Base-by-base conservation (phyloP, 2,888 invertebrate species). In the Nomada ferruginata region DNA sequence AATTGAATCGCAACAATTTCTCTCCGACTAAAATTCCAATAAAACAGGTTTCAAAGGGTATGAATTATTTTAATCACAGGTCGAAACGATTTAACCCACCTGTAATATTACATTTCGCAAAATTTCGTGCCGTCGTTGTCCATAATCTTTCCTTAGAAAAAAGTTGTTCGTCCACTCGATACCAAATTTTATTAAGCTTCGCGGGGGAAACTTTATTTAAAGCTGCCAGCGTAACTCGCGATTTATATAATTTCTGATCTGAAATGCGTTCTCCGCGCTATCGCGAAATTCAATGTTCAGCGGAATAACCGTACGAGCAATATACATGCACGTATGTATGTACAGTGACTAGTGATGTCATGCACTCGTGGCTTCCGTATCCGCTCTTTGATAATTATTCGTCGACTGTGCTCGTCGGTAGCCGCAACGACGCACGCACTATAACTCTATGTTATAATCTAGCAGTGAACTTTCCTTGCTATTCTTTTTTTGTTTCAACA, bases 361-460 rank as follows among this genome's bases (percentile, higher is more conserved):
- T 77, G 82, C 79, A 70, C 69, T 79, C 85, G 79, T 80, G 79
- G 72, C 83, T 87, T 87, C 87, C 86, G 87, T 85, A 86, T 87
- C 87, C 87, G 86, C 79, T 79, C 70, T 76, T 77, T 82, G 83
- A 85, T 84, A 84, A 84, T 84, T 84, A 84, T 85, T 84, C 82
- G 68, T 80, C 50, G 50, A 73, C 64, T 59, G 61, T 70, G 47
- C 57, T 69, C 63, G 77, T 53, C 71, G 63, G 59, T 74, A 66
- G 60, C 72, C 52, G 66, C 66, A 66, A 47, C 76, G 55, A 76
- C 68, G 55, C 63, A 55, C 57, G 36, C 53, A 47, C 23, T 26
- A 36, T 47, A 53, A 63, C 36, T 63, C 15, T 55, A 52, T 60
- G 64, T 69, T 75, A 61, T 44, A 47, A 15, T 15, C 47, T 68